Base-by-base conservation (phyloP, 2,888 invertebrate genomes). In the Lasioglossum villosulum region DNA sequence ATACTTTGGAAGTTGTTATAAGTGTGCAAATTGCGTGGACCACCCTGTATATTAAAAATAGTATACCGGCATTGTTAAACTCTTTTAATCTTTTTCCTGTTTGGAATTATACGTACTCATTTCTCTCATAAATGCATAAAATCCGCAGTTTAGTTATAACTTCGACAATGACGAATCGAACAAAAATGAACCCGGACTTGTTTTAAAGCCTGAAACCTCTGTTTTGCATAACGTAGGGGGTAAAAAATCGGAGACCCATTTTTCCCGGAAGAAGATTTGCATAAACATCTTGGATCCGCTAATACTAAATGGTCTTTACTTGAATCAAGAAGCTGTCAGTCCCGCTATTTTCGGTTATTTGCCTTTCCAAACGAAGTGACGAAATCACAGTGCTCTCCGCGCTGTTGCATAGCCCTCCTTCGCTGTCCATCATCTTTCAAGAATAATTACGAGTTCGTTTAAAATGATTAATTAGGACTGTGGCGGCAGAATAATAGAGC, bases 311-410 rank as follows among this genome's bases (percentile, higher is more conserved):
- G 27, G 80, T 76, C 59, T 89, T 90, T 89, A 91, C 91, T 86
- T 89, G 89, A 6, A 90, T 86, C n/a, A 91, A 78, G 79, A 91
- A 91, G 76, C 79, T 90, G 72, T 90, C 90, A 27, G 87, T n/a
- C 3, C 75, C 83, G 37, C 82, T 85, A 34, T 84, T 89, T 23
- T 88, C 90, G 39, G 80, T 68, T 27, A 86, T 82, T 76, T 88
- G 88, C 59, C 86, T 81, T n/a, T 87, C 83, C 52, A 90, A 59
- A 23, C 87, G 86, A 1, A 84, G 86, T 16, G 86, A 90, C 42
- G 90, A 79, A n/a, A 88, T 89, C 87, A 87, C 71, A 70, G 78
- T 71, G 81, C 76, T 85, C 52, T 88, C 80, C 39, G 75, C 66
- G 76, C 81, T 85, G 80, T 85, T 88, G 74, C 85, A 87, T 19